Base-by-base conservation (phyloP, 92 coral and sea anemone species). In the Parazoanthus swiftii region DNA sequence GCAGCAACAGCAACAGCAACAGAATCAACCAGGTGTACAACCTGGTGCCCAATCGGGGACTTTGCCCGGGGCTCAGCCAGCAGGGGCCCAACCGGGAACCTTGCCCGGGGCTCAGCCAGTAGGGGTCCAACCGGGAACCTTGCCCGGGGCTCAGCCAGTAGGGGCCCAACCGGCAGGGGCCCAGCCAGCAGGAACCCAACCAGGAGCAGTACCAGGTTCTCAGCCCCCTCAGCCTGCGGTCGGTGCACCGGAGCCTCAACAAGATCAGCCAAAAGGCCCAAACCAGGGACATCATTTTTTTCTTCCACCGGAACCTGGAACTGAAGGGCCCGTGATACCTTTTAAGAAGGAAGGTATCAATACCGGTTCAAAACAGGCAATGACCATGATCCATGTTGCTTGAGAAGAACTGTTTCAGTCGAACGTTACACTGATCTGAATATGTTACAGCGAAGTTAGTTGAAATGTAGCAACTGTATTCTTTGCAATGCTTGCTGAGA, bases 251-350 rank as follows among this genome's bases (percentile, higher is more conserved):
- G 39, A 16, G 54, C 26, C 26, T 76, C 80, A 76, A 18, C 80
- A 76, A 76, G 80, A 76, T 50, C 80, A 38, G 10, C 11, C 80
- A 2, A 36, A 76, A 76, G n/a, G 33, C 20, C 80, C 23, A 42
- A 76, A 44, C 15, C 29, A 76, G 51, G 80, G 80, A 76, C 80
- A 76, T 74, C 6, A 74, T 36, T 76, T 76, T 76, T 76, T 76
- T 21, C 51, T 76, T 44, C 80, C 80, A 76, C 80, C 80, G 39
- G 80, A 29, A 39, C 80, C 80, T 44, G 80, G 80, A 42, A 76
- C 80, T 54, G 80, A 76, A 76, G 80, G 80, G 26, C 80, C 80
- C 54, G 46, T 38, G 1, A 76, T 76, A 76, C 80, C 80, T 37
- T 76, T 76, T 76, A 39, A 76, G 80, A 76, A 76, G 16, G 80